Base-by-base conservation (phyloP, 2,888 invertebrate species). In the Diadegma fenestrale region DNA sequence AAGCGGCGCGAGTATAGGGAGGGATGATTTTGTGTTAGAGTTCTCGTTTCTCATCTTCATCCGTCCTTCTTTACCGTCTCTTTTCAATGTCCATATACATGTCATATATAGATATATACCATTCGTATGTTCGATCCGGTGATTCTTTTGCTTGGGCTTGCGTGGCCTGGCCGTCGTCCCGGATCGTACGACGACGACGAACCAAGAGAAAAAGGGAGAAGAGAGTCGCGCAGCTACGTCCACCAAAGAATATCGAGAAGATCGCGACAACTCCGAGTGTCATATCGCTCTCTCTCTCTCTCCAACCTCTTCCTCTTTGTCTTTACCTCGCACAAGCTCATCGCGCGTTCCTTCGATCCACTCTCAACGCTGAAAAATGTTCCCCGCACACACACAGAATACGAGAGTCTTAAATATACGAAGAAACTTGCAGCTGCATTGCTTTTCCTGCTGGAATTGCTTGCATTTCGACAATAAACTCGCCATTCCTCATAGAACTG, bases 41-140 rank as follows among this genome's bases (percentile, higher is more conserved):
- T 54, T 79, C 79, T 71, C 69, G 69, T 79, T 79, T 71, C 79
- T 79, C 79, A 79, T 79, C 69, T 79, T 48, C 69, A 61, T 79
- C 68, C 54, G 69, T 69, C 58, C 58, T 69, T 30, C 58, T 68
- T 30, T 26, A 71, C 72, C 41, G 30, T 54, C 54, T 68, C 58
- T 77, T 30, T 69, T 58, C 45, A 22, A 58, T 6, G 26, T 37
- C 26, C 14, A 45, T 51, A 51, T 22, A 54, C 58, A 73, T 58
- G 10, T 26, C 2, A 22, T 66, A 22, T 64, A 22, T 64, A 37
- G 48, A 37, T 22, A n/a, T 45, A 48, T 45, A 26, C 14, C 14
- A 14, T 48, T 2, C 69, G 71, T 64, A 80, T 43, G 63, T 58
- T 68, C 71, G 48, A 69, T 51, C 66, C 76, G 48, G 64, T 48